Conservation (phyloP, 2,888 invertebrate species). For the Ochropleura leucogaster region DNA sequence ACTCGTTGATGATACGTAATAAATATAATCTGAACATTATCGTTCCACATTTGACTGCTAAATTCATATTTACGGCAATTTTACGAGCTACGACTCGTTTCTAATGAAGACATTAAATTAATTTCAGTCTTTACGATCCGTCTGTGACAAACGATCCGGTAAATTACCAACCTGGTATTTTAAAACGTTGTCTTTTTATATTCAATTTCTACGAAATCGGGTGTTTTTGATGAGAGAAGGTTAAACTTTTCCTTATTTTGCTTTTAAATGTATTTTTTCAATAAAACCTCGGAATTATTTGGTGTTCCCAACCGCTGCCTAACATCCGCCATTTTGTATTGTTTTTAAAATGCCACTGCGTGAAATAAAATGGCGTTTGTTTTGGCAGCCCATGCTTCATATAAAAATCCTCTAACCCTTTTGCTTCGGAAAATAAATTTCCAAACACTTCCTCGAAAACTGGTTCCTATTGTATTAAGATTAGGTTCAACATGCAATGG, state of each 20-base stretch:
- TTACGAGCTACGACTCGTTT: slow-evolving; percentile 68
- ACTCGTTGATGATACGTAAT: slow-evolving; percentile 31
- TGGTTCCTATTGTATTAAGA: too few relatives aligned
- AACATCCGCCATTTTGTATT: not conserved
- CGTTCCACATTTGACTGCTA: slow-evolving; percentile 36
- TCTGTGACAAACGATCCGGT: slow-evolving; percentile 57
- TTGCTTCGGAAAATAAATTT: too few relatives aligned
- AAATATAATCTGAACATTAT: slow-evolving; percentile 32
- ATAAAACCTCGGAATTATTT: not conserved
- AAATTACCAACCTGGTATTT: slow-evolving; percentile 43
- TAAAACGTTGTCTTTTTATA: slow-evolving; percentile 14
- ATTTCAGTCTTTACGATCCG: slow-evolving; percentile 68
- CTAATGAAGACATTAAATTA: slow-evolving; percentile 72
- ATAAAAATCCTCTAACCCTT: too few relatives aligned
- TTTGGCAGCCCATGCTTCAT: too few relatives aligned
- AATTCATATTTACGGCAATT: slow-evolving; percentile 64
- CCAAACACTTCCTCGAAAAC: too few relatives aligned
- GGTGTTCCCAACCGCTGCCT: not conserved
- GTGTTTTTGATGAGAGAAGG: not conserved
- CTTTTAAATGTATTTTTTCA: not conserved
- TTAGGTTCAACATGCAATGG: too few relatives aligned
- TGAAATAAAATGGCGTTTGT: too few relatives aligned
- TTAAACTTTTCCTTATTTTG: not conserved
- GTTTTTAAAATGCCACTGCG: too few relatives aligned
- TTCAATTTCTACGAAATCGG: slow-evolving; percentile 22